phyloP scores from a whole-genome alignment of 2,888 invertebrate genomes.

The Sinohyriopsis cumingii region DNA sequence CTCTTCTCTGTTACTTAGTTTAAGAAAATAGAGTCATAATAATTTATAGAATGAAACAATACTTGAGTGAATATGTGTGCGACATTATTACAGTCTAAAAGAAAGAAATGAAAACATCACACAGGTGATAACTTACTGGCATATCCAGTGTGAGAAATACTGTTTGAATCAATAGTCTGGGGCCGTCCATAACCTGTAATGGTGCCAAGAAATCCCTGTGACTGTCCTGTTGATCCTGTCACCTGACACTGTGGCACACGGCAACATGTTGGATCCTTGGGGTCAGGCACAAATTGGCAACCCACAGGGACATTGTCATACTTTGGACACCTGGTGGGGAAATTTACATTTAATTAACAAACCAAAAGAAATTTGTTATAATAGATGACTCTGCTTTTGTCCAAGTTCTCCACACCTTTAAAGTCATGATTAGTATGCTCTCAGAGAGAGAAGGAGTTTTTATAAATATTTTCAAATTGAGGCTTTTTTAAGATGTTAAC shows the following conservation, averaged over 20 bases:
- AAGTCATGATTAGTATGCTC: too few species aligned
- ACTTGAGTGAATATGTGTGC: too few species aligned
- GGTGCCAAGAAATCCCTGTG: constrained; percentile 48
- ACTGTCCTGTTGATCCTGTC: constrained; percentile 28
- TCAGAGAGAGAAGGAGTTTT: too few species aligned
- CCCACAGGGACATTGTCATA: constrained; percentile 54
- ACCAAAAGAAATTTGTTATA: too few species aligned
- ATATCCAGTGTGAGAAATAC: constrained; percentile 38
- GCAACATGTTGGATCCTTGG: constrained; percentile 58
- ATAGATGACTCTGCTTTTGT: too few species aligned
- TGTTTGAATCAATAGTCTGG: constrained; percentile 23
- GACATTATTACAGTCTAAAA: too few species aligned
- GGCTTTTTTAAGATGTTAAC: too few species aligned
- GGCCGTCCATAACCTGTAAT: constrained; percentile 53
- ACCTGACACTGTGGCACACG: constrained; percentile 55
- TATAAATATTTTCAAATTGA: too few species aligned
- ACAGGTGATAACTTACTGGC: constrained; percentile 28
- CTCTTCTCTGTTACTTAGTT: too few species aligned
- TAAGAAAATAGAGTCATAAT: too few species aligned
- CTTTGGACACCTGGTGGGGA: constrained; percentile 43
- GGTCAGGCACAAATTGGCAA: constrained; percentile 51
- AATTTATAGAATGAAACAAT: too few species aligned
- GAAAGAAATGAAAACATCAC: background rate
- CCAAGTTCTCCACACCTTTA: too few species aligned
- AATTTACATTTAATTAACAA: background rate